Base-by-base conservation (phyloP, 2,888 invertebrate species). In the Eupeodes luniger region DNA sequence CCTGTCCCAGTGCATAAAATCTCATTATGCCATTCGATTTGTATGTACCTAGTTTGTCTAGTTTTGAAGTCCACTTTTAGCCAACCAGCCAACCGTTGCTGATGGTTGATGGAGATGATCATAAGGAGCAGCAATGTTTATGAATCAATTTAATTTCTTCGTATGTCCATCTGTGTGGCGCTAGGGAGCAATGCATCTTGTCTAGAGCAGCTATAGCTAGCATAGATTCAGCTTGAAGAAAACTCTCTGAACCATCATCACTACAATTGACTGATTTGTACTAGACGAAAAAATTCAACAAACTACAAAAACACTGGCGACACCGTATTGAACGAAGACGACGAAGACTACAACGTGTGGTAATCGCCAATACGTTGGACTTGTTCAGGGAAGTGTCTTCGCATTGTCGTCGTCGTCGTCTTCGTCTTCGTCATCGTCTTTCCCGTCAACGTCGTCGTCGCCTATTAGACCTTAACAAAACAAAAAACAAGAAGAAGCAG, bases 61-160 rank as follows among this genome's bases (percentile, higher is more conserved):
- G 84, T 81, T 81, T 74, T 81, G 62, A 78, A 47, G 69, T 84
- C 81, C 66, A 80, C 81, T 75, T 62, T 49, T 59, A 16, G 66
- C 59, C 11, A 49, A 59, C 59, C 76, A 85, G 64, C 51, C 55
- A 36, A 11, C 19, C 16, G 44, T 44, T 55, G 55, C 14, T 70
- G 40, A 7, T 61, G 51, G 16, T 19, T 70, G 36, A 44, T 70
- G 70, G n/a, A 27, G 80, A 81, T 40, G 47, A 77, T 76, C 75
- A 76, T 57, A 72, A 77, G 75, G 53, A 70, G 66, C 51, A 72
- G 61, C 72, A 81, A 77, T 84, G 84, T 75, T 87, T 87, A 87
- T 84, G 88, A 88, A 88, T 88, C 88, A 84, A 88, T 88, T 88
- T 81, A 88, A 88, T 84, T 88, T 77, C 81, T 59, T 87, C 72